phyloP scores from a whole-genome alignment of 1,140 invertebrate genomes.

The Pseudomyrmex sp. region DNA sequence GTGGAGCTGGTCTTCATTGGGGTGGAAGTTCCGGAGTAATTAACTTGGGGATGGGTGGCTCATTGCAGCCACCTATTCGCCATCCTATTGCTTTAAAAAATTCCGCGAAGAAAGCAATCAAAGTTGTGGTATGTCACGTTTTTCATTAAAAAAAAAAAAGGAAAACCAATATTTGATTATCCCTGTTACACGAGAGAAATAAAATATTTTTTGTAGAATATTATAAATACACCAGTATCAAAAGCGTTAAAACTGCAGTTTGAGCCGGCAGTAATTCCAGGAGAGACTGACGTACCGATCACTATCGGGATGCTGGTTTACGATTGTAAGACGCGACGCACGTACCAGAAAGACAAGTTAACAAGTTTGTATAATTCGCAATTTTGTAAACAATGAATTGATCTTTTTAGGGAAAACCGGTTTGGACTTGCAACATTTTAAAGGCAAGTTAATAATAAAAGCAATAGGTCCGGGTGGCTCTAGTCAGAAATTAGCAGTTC shows the following conservation, averaged over 20 bases:
- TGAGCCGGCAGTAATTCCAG: slow-evolving; percentile 87
- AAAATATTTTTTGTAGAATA: slow-evolving; percentile 83
- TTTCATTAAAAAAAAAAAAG: background rate
- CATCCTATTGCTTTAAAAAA: slow-evolving; percentile 90
- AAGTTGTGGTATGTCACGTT: slow-evolving; percentile 87
- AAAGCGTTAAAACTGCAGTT: slow-evolving; percentile 88
- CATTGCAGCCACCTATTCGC: slow-evolving; percentile 88
- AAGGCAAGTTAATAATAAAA: slow-evolving; percentile 90
- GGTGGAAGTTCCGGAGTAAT: slow-evolving; percentile 90
- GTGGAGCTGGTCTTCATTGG: slow-evolving; percentile 90
- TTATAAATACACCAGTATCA: slow-evolving; percentile 87
- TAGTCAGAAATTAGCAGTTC: slow-evolving; percentile 87
- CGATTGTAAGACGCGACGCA: slow-evolving; percentile 88
- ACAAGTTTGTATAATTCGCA: too few relatives aligned
- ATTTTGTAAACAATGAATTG: too few relatives aligned
- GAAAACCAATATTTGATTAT: too few relatives aligned
- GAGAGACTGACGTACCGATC: slow-evolving; percentile 87
- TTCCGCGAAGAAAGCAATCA: slow-evolving; percentile 89
- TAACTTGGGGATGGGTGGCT: slow-evolving; percentile 93
- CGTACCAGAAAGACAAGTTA: too few relatives aligned
- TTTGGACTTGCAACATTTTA: slow-evolving; percentile 86
- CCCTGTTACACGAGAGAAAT: background rate
- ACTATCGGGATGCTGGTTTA: slow-evolving; percentile 90
- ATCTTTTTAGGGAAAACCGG: slow-evolving; percentile 85
- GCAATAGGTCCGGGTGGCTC: slow-evolving; percentile 86